Base-by-base conservation (phyloP, 1,140 invertebrate genomes). In the Zophobas morio region DNA sequence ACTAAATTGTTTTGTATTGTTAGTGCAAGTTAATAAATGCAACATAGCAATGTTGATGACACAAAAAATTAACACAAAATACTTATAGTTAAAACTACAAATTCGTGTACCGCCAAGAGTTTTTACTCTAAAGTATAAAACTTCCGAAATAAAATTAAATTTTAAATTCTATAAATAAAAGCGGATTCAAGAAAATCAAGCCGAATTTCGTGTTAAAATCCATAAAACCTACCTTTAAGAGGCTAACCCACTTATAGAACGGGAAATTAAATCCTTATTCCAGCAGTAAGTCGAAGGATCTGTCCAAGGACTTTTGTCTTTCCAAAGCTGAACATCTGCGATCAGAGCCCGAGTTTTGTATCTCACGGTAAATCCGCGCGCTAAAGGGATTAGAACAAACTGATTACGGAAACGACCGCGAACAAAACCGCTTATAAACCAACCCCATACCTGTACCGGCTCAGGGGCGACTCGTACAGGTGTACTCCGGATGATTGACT, bases 361-460 rank as follows among this genome's bases (percentile, higher is more conserved):
- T 66, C 37, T 20, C 6, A 4, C 8, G 37, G 1, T 20, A 42
- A 66, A 66, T 66, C 60, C 60, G 60, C 60, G 60, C 51, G 35
- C 76, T n/a, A 53, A 73, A 51, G 32, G 39, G 35, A 78, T 71
- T 71, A 49, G 36, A 74, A 60, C 53, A 74, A 74, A 71, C 70
- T 71, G 70, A 71, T 71, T 71, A 71, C 49, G 49, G 70, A 71
- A 71, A 71, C 70, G 49, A 71, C 70, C 70, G 49, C 70, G 70
- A 71, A 71, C 49, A 71, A 71, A 71, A 71, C 70, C 70, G 70
- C 70, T 53, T 71, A 71, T 53, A 71, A 71, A 49, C 70, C 60
- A 66, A 66, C 70, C 70, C 70, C 46, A 71, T 51, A 49, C 32
- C 70, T 53, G 49, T 51, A 46, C 39, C 49, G 36, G 33, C 49